These are phyloP conservation scores for Andrena chrysosceles DNA, from an alignment of 2,888 invertebrate species.

Conservation along the genomic window DNA sequence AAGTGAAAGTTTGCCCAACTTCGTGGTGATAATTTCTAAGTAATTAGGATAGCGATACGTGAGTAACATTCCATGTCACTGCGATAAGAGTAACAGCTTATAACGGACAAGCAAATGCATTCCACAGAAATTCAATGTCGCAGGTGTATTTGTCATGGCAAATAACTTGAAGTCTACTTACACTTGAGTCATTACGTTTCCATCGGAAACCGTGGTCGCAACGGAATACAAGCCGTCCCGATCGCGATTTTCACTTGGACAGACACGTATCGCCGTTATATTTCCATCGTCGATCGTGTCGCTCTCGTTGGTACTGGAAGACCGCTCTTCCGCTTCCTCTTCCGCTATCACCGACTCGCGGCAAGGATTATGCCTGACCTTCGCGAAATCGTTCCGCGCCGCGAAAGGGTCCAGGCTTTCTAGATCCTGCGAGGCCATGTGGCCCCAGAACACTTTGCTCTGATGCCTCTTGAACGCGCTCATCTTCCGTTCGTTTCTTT, in stretches of 20 bases:
- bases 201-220: slow-evolving; percentile 23
- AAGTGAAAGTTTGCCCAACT: neutral
- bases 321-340: slow-evolving; percentile 58
- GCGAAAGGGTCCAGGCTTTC: slow-evolving; percentile 37
- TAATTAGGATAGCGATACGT: slow-evolving; percentile 29
- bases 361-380: neutral
- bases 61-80: slow-evolving; percentile 20
- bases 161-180: slow-evolving; percentile 35
- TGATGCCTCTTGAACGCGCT: slow-evolving; percentile 81
- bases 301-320: slow-evolving; percentile 53
- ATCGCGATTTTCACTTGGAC: slow-evolving; percentile 16
- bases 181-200: slow-evolving; percentile 46
- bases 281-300: slow-evolving; percentile 53
- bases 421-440: slow-evolving; percentile 79
- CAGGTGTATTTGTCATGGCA: neutral
- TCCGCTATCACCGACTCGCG: slow-evolving; percentile 12
- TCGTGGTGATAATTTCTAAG: neutral
- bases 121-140: neutral
- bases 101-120: neutral
- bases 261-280: slow-evolving; percentile 68
- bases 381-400: slow-evolving; percentile 27
- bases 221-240: slow-evolving; percentile 12
- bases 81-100: slow-evolving; percentile 25
- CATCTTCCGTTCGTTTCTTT: slow-evolving; percentile 64
- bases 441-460: slow-evolving; percentile 82